phyloP scores from a whole-genome alignment of 35 echinoderm and acorn worm genomes.

The Ophiothrix spiculata region DNA sequence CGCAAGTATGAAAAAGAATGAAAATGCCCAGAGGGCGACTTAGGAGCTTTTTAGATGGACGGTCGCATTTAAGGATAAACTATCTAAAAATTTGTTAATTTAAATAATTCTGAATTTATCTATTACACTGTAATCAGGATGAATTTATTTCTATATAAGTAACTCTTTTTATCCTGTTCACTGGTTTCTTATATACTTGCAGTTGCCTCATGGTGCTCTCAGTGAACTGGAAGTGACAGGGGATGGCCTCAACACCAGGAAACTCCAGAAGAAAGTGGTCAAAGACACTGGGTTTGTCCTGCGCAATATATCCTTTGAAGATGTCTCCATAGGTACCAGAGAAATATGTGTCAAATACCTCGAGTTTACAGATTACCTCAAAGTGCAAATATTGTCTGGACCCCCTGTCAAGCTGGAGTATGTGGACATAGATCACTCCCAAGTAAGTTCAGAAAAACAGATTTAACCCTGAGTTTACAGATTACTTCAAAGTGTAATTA shows the following conservation, averaged over 20 bases:
- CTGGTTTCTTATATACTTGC: constrained; percentile 5
- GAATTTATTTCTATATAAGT: too few species aligned
- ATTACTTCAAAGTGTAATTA: too few species aligned
- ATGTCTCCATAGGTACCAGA: constrained; percentile 27
- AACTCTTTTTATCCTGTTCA: too few species aligned
- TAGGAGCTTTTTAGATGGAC: too few species aligned
- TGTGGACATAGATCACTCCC: constrained; percentile 17
- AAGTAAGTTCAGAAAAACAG: too few species aligned
- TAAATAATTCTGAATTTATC: too few species aligned
- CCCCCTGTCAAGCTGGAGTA: constrained; percentile 55
- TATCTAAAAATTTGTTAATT: too few species aligned
- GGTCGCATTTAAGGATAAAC: too few species aligned
- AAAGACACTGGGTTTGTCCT: constrained; percentile 74
- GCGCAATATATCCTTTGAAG: constrained; percentile 65
- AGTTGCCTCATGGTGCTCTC: constrained; percentile 83
- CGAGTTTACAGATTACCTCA: constrained; percentile 67
- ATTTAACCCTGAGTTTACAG: too few species aligned
- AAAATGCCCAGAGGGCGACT: too few species aligned
- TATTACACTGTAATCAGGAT: too few species aligned
- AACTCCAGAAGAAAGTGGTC: constrained; percentile 53
- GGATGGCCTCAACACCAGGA: constrained; percentile 47
- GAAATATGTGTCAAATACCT: constrained; percentile 70
- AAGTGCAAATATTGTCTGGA: constrained; percentile 61
- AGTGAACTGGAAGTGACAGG: constrained; percentile 64
- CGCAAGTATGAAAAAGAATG: too few species aligned